Evolutionary conservation across 2,888 invertebrate genomes (phyloP).

Genomic region (Serrognathus titanus): DNA sequence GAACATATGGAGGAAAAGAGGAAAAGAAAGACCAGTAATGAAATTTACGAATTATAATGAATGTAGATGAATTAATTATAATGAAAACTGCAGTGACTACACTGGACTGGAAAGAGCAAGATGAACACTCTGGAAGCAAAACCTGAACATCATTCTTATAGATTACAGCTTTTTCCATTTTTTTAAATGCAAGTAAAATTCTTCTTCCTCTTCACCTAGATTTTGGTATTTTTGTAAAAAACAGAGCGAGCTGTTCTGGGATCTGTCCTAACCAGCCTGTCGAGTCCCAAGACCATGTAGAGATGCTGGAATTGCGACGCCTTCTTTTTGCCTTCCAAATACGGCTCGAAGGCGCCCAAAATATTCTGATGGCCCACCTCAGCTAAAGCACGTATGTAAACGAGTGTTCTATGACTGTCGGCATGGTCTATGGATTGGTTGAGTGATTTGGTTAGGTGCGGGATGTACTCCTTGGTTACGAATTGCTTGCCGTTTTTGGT

Average conservation of each 20-base stretch:
- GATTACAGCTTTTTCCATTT: no score
- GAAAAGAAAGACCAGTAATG: no score
- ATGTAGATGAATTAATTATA: no score
- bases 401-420: slow-evolving; percentile 57
- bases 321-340: slow-evolving; percentile 61
- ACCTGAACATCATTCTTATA: no score
- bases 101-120: no score
- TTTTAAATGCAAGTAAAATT: no score
- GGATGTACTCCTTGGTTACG: slow-evolving; percentile 57
- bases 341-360: slow-evolving; percentile 61
- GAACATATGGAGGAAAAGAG: no score
- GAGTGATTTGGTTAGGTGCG: slow-evolving; percentile 56
- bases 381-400: slow-evolving; percentile 63
- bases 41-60: no score
- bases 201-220: slow-evolving; percentile 60
- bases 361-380: slow-evolving; percentile 62
- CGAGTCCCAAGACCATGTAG: slow-evolving; percentile 59
- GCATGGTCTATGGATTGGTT: slow-evolving; percentile 53
- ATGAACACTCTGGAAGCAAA: no score
- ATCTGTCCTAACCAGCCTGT: slow-evolving; percentile 50
- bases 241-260: slow-evolving; percentile 57
- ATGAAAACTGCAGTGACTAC: no score
- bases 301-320: slow-evolving; percentile 61
- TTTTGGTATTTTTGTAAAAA: slow-evolving; percentile 64
- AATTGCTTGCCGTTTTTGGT: slow-evolving; percentile 51